A percentile compares a stretch with the other conserved stretches of the same genome.
Evolutionary conservation across 2,113 vertebrate species (phyloP).

Genomic region (Colius striatus): DNA sequence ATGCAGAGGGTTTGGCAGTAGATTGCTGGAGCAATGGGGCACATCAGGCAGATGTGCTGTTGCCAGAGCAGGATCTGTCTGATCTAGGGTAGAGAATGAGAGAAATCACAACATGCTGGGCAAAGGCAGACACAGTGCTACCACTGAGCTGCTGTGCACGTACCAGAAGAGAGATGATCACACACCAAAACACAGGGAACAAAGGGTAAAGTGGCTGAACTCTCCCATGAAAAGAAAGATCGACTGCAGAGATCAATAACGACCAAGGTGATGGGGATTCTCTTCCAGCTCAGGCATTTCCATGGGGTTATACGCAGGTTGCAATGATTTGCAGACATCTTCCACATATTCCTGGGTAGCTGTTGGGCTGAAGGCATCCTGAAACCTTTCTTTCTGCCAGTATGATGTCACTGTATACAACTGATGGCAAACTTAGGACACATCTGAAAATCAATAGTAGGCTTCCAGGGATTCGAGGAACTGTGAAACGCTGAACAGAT

Average conservation of each 20-base stretch:
- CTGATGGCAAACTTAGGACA: background rate
- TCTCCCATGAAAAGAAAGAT: background rate
- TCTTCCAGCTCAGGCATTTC: background rate
- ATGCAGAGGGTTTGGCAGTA: background rate
- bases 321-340: background rate
- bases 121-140: background rate
- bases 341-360: background rate
- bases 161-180: background rate
- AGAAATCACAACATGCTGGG: background rate
- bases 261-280: background rate
- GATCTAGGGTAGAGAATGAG: background rate
- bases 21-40: background rate
- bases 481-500: constrained; percentile 24
- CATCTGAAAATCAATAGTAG: constrained; percentile 14
- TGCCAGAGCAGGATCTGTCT: constrained; percentile 9
- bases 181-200: background rate
- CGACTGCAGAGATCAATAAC: background rate
- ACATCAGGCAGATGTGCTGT: background rate
- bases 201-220: background rate
- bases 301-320: background rate
- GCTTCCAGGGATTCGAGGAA: constrained; percentile 11
- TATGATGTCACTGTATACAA: background rate
- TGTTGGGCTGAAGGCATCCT: background rate
- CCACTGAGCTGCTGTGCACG: background rate
- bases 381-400: background rate